Evolutionary conservation across 2,797 vertebrate species (phyloP), one percentile per base, ranked within the genome.

Genomic region (Ficedula albicollis): DNA sequence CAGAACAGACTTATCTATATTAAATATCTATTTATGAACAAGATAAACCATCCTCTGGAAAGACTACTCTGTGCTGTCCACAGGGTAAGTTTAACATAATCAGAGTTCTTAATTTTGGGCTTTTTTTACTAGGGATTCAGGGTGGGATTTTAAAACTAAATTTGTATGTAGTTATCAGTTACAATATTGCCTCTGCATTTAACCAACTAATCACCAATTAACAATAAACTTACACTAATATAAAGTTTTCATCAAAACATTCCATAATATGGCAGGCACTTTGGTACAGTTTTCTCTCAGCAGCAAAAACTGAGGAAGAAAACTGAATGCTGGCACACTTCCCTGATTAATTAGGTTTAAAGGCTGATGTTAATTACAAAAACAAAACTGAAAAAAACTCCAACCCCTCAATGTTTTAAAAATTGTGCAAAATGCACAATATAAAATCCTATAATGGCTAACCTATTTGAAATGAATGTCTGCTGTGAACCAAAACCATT

Each of bases 301-400:
- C 17, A 83, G 56, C 48, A 89, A 59, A 39, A 62, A 60, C 29
- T 52, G 38, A 51, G 16, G 36, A 22, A 79, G 20, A 84, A 88
- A 92, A 66, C 4, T 12, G 39, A 93, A 44, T 32, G 55, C 73
- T 78, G 58, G n/a, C 36, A 73, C 3, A 48, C 11, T 69, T 78
- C 20, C n/a, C 10, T 58, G 25, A 69, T n/a, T 19, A 75, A 54
- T 51, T 30, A 72, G 30, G 22, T 26, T 12, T 60, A 44, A 26
- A 38, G 36, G 14, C 6, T 76, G 27, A 6, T 79, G 72, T 89
- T 58, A 52, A 64, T 13, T 51, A 21, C 19, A 54, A 67, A 48
- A 93, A 8, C 1, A 25, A 32, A 60, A 29, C 2, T 27, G 5
- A 17, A 44, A 36, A 36, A 46, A 27, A 13, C 1, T 2, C 1